Base-by-base conservation (phyloP, 2,888 invertebrate genomes). In the Xestia sexstrigata region DNA sequence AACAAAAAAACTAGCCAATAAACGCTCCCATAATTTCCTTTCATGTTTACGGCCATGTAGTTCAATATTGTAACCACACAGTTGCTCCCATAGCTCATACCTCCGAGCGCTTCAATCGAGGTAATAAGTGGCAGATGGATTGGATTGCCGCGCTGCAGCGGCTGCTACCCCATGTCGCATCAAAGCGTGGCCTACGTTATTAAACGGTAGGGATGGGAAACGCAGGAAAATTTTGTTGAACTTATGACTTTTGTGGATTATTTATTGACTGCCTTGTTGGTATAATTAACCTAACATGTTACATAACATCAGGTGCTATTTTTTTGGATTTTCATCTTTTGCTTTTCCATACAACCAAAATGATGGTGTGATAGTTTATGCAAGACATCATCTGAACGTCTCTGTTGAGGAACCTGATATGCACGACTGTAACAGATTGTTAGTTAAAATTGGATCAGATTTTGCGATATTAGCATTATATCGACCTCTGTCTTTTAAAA, bases 111-210 rank as follows among this genome's bases (percentile, higher is more conserved):
- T 52, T 73, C 75, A 82, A 82, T 65, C 62, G 52, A 74, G 70
- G 82, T 85, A 82, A 82, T 84, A 82, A 75, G 78, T 84, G 79
- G 75, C 85, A 82, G 82, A 73, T 75, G 75, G 74, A 82, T 84
- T 68, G 66, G 67, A 75, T 81, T 70, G 85, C 70, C 26, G 65
- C 66, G 58, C 52, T 49, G 78, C 23, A 78, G 78, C 71, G 69
- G 47, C n/a, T 69, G 52, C 17, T 77, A 39, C 65, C 49, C 68
- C 65, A 66, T 65, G 65, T 62, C 67, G 42, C 72, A 23, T 82
- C 82, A 84, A 73, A 85, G 74, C 72, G 35, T 26, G 49, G 69
- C 60, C 30, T 58, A 47, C 63, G 72, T 73, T 84, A 85, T 85
- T 78, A 79, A 85, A 85, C 39, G 15, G 4, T 85, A 82, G 79